A percentile compares a stretch with the other conserved stretches of the same genome.
Evolutionary conservation across 2,888 invertebrate species (phyloP).

Genomic region (Dendrolimus houi): DNA sequence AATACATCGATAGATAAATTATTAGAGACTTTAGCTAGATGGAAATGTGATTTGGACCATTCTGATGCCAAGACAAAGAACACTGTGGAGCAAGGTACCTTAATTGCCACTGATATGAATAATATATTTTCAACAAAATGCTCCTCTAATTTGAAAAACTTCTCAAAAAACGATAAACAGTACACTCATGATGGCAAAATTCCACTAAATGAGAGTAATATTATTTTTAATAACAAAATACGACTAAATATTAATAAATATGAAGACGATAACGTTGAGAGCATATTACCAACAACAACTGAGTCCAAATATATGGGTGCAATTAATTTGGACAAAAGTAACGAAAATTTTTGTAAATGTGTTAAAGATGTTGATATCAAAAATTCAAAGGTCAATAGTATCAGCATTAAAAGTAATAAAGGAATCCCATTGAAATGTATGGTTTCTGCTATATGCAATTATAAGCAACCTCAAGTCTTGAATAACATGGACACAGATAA

Average conservation of each 20-base stretch:
- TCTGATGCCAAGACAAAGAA: not conserved
- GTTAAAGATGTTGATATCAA: constrained; percentile 6
- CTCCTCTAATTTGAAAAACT: not conserved
- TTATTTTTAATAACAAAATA: not conserved
- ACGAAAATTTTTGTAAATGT: constrained; percentile 34
- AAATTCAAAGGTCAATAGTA: constrained; percentile 7
- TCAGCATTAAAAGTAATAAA: constrained; percentile 4
- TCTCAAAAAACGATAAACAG: not conserved
- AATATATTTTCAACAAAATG: constrained; percentile 3
- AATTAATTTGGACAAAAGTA: constrained; percentile 50
- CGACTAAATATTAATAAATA: not conserved
- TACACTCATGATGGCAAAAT: not conserved
- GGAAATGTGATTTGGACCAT: constrained; percentile 28
- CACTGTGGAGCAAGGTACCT: not conserved
- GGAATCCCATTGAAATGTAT: constrained; percentile 22
- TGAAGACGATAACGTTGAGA: constrained; percentile 7
- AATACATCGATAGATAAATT: constrained; percentile 52
- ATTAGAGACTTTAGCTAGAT: constrained; percentile 37
- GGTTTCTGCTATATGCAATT: constrained; percentile 22
- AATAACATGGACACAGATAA: no score
- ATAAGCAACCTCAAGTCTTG: constrained; percentile 13
- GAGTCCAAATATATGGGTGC: constrained; percentile 50
- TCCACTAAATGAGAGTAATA: not conserved
- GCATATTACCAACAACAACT: constrained; percentile 18
- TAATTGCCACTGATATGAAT: not conserved